Conservation (phyloP, 2,113 vertebrate genomes). For the Collichthys lucidus region DNA sequence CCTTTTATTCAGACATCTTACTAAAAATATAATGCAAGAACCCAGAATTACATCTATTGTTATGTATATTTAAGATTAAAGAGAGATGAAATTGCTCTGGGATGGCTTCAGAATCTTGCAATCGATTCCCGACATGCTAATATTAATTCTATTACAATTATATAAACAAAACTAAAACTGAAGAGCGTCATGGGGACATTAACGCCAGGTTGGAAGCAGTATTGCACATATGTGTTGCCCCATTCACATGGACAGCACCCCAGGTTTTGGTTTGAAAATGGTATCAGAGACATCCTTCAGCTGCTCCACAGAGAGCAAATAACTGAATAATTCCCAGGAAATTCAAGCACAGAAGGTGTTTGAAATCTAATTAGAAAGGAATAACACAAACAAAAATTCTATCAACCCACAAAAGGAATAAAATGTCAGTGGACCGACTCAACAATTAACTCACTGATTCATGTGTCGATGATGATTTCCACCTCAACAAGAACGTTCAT, state of each 20-base stretch:
- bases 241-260: not conserved
- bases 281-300: not conserved
- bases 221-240: not conserved
- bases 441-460: accelerated
- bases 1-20: not conserved
- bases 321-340: not conserved
- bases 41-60: too few relatives aligned
- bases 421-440: not conserved
- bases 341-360: not conserved
- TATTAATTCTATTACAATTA: not conserved
- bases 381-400: not conserved
- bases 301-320: not conserved
- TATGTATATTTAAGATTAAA: not conserved
- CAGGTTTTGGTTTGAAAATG: not conserved
- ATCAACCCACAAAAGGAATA: not conserved
- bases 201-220: not conserved
- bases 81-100: not conserved
- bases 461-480: not conserved
- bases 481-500: not conserved
- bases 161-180: not conserved
- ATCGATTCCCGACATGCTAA: too few relatives aligned
- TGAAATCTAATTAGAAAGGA: not conserved
- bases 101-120: not conserved
- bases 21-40: not conserved
- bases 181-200: not conserved